phyloP scores from a whole-genome alignment of 2,888 invertebrate species.

The Diploptera punctata region DNA sequence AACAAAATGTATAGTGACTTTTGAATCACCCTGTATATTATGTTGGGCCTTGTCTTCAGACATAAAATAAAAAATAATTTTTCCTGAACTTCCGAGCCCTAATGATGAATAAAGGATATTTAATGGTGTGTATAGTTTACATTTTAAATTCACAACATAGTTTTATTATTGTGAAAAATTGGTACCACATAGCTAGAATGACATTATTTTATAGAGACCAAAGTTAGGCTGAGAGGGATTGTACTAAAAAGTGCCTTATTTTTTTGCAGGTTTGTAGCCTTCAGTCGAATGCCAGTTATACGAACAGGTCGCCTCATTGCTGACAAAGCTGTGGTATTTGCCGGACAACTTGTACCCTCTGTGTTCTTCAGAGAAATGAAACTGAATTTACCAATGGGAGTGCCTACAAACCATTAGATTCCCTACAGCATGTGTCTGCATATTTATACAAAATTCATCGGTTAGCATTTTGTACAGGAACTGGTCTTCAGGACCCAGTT shows the following conservation, averaged over 20 bases:
- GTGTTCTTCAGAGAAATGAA: conserved; percentile 23
- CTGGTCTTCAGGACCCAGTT: neutral
- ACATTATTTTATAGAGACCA: too few relatives aligned
- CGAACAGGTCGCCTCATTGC: neutral
- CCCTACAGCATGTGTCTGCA: conserved; percentile 1
- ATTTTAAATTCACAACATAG: too few relatives aligned
- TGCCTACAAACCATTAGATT: conserved; percentile 8
- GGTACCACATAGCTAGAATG: too few relatives aligned
- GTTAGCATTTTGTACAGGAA: conserved; percentile 17
- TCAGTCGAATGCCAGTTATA: neutral
- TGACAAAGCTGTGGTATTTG: conserved; percentile 19
- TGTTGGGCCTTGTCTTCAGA: too few relatives aligned
- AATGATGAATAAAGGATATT: too few relatives aligned
- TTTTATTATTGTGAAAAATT: too few relatives aligned
- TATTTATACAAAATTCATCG: conserved; percentile 17
- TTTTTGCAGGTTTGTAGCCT: conserved; percentile 18
- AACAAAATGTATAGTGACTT: too few relatives aligned
- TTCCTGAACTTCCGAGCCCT: too few relatives aligned
- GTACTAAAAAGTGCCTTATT: neutral
- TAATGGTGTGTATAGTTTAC: too few relatives aligned
- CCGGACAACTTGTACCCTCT: neutral
- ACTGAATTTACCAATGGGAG: neutral
- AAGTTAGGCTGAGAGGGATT: too few relatives aligned
- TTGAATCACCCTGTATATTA: too few relatives aligned
- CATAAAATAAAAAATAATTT: too few relatives aligned